Evolutionary conservation across 1,140 invertebrate genomes (phyloP).

Genomic region (Drosophila simulans): DNA sequence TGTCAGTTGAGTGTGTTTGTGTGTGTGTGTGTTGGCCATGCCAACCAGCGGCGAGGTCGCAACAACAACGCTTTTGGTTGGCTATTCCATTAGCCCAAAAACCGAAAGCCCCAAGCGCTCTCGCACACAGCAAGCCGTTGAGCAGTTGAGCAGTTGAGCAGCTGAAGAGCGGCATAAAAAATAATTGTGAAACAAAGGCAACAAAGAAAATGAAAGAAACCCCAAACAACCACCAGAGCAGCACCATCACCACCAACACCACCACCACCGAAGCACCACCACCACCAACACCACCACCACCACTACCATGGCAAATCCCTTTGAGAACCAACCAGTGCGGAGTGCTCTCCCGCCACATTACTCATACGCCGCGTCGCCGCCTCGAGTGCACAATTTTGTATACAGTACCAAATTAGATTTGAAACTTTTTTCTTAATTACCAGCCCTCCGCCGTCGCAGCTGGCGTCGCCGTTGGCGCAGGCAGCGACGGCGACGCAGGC

Average conservation of each 20-base stretch:
- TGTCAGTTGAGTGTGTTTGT: constrained; percentile 59
- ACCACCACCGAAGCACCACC: constrained; percentile 10
- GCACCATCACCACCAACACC: constrained; percentile 4
- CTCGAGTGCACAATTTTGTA: constrained; percentile 83
- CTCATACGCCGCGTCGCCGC: constrained; percentile 64
- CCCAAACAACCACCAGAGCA: constrained; percentile 70
- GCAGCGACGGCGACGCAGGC: constrained; percentile 33
- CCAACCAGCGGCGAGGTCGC: constrained; percentile 78
- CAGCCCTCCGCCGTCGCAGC: constrained; percentile 27
- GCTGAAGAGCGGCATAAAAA: constrained; percentile 2
- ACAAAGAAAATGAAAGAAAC: constrained; percentile 83
- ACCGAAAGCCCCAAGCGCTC: constrained; percentile 55
- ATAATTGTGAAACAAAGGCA: constrained; percentile 82
- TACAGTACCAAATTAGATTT: constrained; percentile 84
- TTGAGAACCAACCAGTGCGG: constrained; percentile 40
- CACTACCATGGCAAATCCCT: constrained; percentile 4
- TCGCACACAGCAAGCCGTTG: constrained; percentile 9
- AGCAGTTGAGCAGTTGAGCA: too few relatives aligned
- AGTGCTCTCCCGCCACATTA: constrained; percentile 27
- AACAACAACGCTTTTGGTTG: constrained; percentile 81
- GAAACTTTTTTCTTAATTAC: constrained; percentile 84
- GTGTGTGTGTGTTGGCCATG: constrained; percentile 54
- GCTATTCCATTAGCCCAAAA: constrained; percentile 62
- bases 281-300: constrained; percentile 8
- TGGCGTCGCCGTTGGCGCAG: constrained; percentile 9